Conservation (phyloP, 2,797 vertebrate species). For the Phoeniculus purpureus region DNA sequence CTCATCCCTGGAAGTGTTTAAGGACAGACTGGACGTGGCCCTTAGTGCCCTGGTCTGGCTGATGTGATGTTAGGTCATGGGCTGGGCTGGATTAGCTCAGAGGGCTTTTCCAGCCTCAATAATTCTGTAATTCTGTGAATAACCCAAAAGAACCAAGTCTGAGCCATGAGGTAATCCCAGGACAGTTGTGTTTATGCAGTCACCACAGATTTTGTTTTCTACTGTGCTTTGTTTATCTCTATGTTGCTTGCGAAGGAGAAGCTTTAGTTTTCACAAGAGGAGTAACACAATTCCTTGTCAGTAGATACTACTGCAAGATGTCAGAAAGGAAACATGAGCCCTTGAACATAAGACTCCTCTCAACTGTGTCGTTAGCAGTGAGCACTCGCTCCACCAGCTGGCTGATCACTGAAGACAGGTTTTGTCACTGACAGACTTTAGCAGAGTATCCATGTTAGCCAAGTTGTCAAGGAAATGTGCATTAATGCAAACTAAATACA, state of each 20-base stretch:
- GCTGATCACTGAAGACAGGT: slow-evolving; percentile 20
- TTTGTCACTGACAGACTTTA: slow-evolving; percentile 45
- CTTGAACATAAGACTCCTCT: slow-evolving; percentile 15
- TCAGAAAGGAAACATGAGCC: slow-evolving; percentile 16
- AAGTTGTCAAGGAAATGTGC: slow-evolving; percentile 36
- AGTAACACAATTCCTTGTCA: not conserved
- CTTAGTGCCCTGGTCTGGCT: no score
- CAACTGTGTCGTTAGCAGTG: slow-evolving; percentile 26
- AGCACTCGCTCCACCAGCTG: not conserved
- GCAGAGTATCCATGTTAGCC: slow-evolving; percentile 6
- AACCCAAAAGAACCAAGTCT: not conserved
- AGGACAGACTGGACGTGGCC: no score
- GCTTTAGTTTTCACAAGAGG: not conserved
- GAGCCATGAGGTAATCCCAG: not conserved
- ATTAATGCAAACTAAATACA: slow-evolving; percentile 46
- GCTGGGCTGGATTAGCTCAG: no score
- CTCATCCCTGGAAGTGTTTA: no score
- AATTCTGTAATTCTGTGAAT: no score
- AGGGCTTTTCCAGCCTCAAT: no score
- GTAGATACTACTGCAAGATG: not conserved
- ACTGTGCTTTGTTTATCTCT: not conserved
- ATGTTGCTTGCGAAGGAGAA: slow-evolving; percentile 11
- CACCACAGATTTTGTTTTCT: not conserved
- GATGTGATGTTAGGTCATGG: no score
- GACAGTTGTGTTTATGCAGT: not conserved